Percentiles rank a stretch among this genome's conserved stretches.
Conservation (phyloP, 2,797 vertebrate genomes). For the Halcyon badia region DNA sequence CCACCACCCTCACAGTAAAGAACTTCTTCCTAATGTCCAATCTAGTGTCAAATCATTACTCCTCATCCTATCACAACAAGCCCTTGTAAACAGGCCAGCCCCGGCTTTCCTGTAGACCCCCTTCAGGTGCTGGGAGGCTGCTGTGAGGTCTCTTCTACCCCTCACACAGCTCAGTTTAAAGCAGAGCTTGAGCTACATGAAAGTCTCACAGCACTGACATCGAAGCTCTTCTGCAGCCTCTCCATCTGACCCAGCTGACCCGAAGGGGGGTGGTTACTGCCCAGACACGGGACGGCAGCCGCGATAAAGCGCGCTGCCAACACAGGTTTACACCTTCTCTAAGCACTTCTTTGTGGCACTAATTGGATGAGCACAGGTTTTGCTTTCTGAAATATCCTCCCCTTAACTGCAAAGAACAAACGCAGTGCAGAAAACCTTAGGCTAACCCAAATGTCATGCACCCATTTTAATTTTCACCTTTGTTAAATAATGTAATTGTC, state of each 20-base stretch:
- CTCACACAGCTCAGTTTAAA: not conserved
- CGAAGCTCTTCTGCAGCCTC: not conserved
- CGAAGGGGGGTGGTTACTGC: not conserved
- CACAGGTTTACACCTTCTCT: not conserved
- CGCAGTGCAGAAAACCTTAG: not conserved
- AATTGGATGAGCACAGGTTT: not conserved
- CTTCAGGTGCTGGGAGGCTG: too few species aligned
- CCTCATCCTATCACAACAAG: too few species aligned
- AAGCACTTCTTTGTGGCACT: not conserved
- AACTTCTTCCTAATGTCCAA: too few species aligned
- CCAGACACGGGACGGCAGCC: not conserved
- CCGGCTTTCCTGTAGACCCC: too few species aligned
- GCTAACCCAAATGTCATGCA: constrained; percentile 1
- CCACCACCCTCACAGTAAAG: too few species aligned
- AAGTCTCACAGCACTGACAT: fast-evolving
- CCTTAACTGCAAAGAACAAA: not conserved
- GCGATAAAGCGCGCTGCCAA: not conserved
- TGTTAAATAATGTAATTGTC: constrained; percentile 55
- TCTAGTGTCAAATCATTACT: too few species aligned
- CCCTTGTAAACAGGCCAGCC: too few species aligned
- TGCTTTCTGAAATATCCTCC: not conserved
- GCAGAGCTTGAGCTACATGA: not conserved
- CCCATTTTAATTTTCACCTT: not conserved
- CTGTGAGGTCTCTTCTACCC: not conserved
- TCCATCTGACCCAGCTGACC: not conserved